Evolutionary conservation across 2,797 vertebrate genomes (phyloP), one percentile per base, ranked within the genome.

Genomic region (Loriculus beryllinus): DNA sequence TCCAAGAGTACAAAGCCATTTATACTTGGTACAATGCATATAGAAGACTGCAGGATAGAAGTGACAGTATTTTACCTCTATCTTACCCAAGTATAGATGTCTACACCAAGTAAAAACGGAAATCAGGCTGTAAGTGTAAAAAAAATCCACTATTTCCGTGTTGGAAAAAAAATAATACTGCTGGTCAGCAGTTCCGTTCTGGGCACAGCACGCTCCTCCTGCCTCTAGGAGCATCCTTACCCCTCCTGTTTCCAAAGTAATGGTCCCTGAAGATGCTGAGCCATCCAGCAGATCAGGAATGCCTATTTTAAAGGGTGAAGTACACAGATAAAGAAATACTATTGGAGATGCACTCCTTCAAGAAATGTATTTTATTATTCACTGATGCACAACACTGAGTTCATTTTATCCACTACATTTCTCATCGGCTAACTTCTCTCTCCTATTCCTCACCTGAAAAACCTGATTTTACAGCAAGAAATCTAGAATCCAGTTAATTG

Each of bases 301-400:
- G 37, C 65, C 75, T 51, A 74, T 65, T 71, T 69, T 88, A 49
- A 88, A 90, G 43, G 59, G 35, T 71, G 65, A 88, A 69, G 35
- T 51, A 86, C 31, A 63, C 6, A 84, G 63, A 48, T 33, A 84
- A 2, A 15, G 48, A 86, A 88, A 79, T 28, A 81, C 26, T 23
- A 29, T 12, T 69, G 76, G 72, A 89, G 47, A 86, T 52, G 82
- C 74, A 57, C 21, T 90, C 79, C 76, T 29, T 56, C 63, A 93
- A 51, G 37, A 90, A 88, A 94, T 40, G 5, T 18, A 52, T 86
- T 90, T 92, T 82, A 84, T 86, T 82, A 88, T 77, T 82, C 51
- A 49, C 10, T 79, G 52, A 74, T 80, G 74, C 67, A 88, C 77
- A 87, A 57, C 35, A 42, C 45, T 65, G 22, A 49, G 63, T 74